A percentile compares a stretch with the other conserved stretches of the same genome.
phyloP scores from a whole-genome alignment of 2,797 vertebrate genomes.

The Gouania willdenowi region DNA sequence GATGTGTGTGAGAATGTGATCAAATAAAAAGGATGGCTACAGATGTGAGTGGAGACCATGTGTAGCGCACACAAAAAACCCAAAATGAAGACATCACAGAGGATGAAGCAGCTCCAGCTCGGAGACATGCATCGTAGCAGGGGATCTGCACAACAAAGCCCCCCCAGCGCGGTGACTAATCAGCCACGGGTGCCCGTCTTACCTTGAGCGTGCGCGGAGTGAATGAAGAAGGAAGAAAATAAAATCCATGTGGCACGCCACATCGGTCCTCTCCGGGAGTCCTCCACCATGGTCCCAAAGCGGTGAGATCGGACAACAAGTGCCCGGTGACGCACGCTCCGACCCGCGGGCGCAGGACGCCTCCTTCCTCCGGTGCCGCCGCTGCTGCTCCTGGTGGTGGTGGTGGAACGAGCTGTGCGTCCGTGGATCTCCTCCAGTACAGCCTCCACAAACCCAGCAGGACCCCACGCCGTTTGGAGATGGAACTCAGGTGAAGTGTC shows the following conservation, averaged over 20 bases:
- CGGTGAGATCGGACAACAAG: constrained; percentile 55
- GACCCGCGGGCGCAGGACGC: constrained; percentile 33
- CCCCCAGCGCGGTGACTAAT: not conserved
- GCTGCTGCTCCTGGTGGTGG: constrained; percentile 4
- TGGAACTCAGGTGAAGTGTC: constrained; percentile 28
- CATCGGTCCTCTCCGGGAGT: constrained; percentile 53
- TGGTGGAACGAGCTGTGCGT: not conserved
- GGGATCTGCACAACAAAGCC: not conserved
- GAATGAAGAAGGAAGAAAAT: constrained; percentile 62
- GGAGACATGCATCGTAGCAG: not conserved
- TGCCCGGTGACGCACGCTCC: constrained; percentile 50
- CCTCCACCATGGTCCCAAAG: constrained; percentile 56
- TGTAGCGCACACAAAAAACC: no score
- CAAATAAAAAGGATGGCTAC: no score
- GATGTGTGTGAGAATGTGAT: no score
- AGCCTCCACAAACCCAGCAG: no score
- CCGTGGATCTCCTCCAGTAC: no score
- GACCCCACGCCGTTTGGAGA: no score
- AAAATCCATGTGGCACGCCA: constrained; percentile 76
- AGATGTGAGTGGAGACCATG: no score
- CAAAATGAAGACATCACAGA: no score
- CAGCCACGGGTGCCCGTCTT: constrained; percentile 24
- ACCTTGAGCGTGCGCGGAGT: constrained; percentile 72
- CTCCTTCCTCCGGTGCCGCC: not conserved
- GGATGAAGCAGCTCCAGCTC: not conserved